Evolutionary conservation across 2,113 vertebrate species (phyloP), one percentile per base, ranked within the genome.

Genomic region (Mirza zaza): DNA sequence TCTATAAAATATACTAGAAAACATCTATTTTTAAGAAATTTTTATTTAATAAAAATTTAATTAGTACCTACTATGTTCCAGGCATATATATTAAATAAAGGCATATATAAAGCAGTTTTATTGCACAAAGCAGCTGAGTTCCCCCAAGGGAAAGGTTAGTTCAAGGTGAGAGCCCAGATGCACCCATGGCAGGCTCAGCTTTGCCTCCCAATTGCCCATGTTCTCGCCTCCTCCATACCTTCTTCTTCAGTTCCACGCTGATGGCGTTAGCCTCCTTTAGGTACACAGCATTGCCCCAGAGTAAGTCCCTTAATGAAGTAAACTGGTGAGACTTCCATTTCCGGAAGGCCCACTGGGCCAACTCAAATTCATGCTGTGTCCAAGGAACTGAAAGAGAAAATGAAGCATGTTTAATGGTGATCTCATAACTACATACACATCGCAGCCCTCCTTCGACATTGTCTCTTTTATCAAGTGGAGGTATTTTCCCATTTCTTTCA

Each of bases 281-380:
- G 96, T 99, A 99, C 0, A 99, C 99, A 0, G 99, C 99, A 81
- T 99, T 99, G 68, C 99, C 99, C 99, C 99, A 99, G 92, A 99
- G 99, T 29, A 99, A 99, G 97, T 99, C 99, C 89, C 99, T 98
- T 82, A 99, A 98, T 0, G 99, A 99, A 90, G 99, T 99, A 92
- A 99, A 99, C 98, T 99, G 99, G 96, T 99, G 99, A 96, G 99
- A 99, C 86, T 99, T 99, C 99, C 99, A 99, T 89, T 99, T 99
- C 95, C 99, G 99, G 98, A 99, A 99, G 93, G 99, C 99, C 99
- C 99, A 99, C 29, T 99, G 99, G 29, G 99, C 99, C 0, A 99
- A 97, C 80, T 99, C 99, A 15, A 99, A 99, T 87, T 99, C 99
- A 13, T 99, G 99, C 94, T 99, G 99, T 57, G 99, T 99, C 99